phyloP scores from a whole-genome alignment of 2,888 invertebrate species.

The Erebia palarica region DNA sequence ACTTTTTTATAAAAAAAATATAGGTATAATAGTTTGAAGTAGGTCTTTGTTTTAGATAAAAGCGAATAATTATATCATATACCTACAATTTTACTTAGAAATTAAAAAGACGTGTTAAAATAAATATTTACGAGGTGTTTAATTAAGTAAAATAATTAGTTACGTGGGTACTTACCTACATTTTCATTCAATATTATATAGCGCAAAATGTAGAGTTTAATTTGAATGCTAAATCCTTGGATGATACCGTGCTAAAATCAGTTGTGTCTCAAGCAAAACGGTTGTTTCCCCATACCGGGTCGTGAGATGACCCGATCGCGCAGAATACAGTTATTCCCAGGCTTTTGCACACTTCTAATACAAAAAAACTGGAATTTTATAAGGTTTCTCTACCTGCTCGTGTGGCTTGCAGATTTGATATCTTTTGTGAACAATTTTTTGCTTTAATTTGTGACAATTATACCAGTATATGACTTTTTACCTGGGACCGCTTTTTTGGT shows the following conservation, averaged over 20 bases:
- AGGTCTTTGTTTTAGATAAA: too few relatives aligned
- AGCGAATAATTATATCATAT: too few relatives aligned
- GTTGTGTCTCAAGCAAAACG: slow-evolving; percentile 18
- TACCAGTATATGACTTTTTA: slow-evolving; percentile 83
- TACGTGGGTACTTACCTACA: too few relatives aligned
- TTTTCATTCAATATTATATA: not conserved
- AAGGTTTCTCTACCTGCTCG: slow-evolving; percentile 78
- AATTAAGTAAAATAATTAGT: too few relatives aligned
- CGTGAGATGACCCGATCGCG: slow-evolving; percentile 26
- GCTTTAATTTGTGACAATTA: slow-evolving; percentile 83
- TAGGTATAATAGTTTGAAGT: too few relatives aligned
- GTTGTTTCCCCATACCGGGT: slow-evolving; percentile 28
- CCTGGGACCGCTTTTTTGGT: slow-evolving; percentile 69
- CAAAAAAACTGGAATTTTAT: slow-evolving; percentile 64
- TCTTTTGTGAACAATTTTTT: slow-evolving; percentile 77
- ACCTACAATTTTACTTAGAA: too few relatives aligned
- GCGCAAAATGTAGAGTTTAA: not conserved
- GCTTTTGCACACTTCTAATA: slow-evolving; percentile 76
- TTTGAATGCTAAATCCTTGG: not conserved
- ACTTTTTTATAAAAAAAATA: too few relatives aligned
- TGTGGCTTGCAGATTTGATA: slow-evolving; percentile 83
- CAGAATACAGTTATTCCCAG: slow-evolving; percentile 76
- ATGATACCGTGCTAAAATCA: not conserved
- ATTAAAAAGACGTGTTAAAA: too few relatives aligned
- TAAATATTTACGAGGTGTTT: too few relatives aligned